A percentile compares a stretch with the other conserved stretches of the same genome.
Conservation (phyloP, 2,797 vertebrate genomes). For the Poeciliopsis presidionis region DNA sequence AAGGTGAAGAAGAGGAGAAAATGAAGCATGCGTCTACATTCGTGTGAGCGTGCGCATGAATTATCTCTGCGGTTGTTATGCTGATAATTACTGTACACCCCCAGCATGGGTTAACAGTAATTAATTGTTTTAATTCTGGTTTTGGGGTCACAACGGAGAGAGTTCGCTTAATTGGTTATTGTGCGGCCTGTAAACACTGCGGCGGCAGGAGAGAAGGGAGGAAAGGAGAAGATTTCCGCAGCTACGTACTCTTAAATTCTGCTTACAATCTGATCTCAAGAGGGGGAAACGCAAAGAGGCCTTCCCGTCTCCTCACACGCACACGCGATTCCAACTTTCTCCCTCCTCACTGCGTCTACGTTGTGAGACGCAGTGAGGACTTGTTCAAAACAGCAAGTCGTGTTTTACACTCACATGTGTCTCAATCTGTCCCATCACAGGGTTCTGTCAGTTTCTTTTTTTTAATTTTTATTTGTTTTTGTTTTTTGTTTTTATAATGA, state of each 20-base stretch:
- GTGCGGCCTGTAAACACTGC: conserved; percentile 73
- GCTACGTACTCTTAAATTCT: conserved; percentile 22
- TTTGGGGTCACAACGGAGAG: conserved; percentile 66
- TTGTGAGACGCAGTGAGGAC: no score
- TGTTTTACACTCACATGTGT: conserved; percentile 21
- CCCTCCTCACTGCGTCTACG: conserved; percentile 17
- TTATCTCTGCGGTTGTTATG: conserved; percentile 58
- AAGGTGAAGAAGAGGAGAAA: conserved; percentile 61
- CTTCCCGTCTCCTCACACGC: conserved; percentile 57
- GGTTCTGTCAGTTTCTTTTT: background rate
- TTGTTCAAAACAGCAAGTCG: background rate
- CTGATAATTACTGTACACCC: conserved; percentile 73
- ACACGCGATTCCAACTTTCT: conserved; percentile 50
- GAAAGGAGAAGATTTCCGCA: conserved; percentile 16
- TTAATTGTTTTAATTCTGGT: conserved; percentile 80
- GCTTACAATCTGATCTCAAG: conserved; percentile 58
- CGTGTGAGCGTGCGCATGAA: conserved; percentile 28
- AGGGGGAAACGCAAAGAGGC: conserved; percentile 62
- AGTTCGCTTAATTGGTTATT: conserved; percentile 64
- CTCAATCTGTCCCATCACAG: conserved; percentile 18
- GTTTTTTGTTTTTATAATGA: background rate
- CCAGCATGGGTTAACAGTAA: conserved; percentile 75
- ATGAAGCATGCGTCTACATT: background rate
- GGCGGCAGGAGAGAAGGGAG: conserved; percentile 15
- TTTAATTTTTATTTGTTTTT: background rate